These are phyloP conservation scores for Orchesellides sinensis DNA, from an alignment of 2,888 invertebrate genomes.

Conservation along the genomic window DNA sequence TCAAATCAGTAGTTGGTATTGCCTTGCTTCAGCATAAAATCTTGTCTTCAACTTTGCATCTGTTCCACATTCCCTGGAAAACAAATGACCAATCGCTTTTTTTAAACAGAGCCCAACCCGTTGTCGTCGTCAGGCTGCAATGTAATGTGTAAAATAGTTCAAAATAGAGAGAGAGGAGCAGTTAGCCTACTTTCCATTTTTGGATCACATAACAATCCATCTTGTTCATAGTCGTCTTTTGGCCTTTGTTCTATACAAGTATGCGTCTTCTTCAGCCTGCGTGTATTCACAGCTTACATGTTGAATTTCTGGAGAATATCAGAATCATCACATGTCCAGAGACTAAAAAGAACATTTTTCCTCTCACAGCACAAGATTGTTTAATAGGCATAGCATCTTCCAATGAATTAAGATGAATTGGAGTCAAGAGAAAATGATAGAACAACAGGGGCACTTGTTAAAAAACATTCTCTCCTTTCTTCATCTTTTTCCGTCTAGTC, in stretches of 20 bases:
- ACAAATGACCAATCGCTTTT: slow-evolving; percentile 38
- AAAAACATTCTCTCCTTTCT: slow-evolving; percentile 30
- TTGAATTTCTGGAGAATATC: slow-evolving; percentile 23
- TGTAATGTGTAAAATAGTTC: neutral
- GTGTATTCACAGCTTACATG: neutral
- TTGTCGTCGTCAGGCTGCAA: too few species aligned
- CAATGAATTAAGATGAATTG: slow-evolving; percentile 8
- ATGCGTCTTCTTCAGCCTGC: neutral
- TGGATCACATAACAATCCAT: slow-evolving; percentile 60
- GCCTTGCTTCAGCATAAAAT: neutral
- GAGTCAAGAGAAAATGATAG: slow-evolving; percentile 17
- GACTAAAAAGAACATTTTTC: slow-evolving; percentile 20
- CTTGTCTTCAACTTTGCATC: slow-evolving; percentile 33
- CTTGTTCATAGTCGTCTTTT: slow-evolving; percentile 43
- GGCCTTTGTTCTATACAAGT: too few species aligned
- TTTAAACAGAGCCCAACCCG: neutral
- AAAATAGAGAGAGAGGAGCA: slow-evolving; percentile 44
- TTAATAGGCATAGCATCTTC: too few species aligned
- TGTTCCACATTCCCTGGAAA: slow-evolving; percentile 13
- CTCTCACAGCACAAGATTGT: too few species aligned
- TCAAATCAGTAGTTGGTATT: slow-evolving; percentile 45
- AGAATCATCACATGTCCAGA: neutral
- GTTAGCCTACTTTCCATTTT: slow-evolving; percentile 66
- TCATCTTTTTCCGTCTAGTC: slow-evolving; percentile 64
- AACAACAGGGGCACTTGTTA: slow-evolving; percentile 67